Evolutionary conservation across 2,113 vertebrate genomes (phyloP), one percentile per base, ranked within the genome.

Genomic region (Nicator chloris): DNA sequence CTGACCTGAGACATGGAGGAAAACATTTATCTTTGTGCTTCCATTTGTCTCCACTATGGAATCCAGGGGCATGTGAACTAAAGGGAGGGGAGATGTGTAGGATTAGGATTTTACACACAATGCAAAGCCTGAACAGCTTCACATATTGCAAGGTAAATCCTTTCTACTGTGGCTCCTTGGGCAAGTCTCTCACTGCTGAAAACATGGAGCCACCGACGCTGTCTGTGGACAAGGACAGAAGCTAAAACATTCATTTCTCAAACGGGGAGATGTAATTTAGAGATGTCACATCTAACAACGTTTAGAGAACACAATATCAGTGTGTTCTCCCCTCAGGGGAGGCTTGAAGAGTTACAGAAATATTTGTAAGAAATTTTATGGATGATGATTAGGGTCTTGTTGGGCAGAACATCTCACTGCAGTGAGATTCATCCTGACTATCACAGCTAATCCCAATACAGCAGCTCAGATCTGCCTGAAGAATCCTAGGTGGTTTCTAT

Each of bases 381-480:
- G 53, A 37, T 13, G 15, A 65, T 49, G 17, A 61, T 24, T 26
- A 24, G 27, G 13, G 13, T 70, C 42, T 77, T 56, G 15, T 9
- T 37, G 40, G 10, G 33, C 20, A 88, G 39, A 50, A 54, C 3
- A 5, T 47, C 37, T 45, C 79, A 12, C 4, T 56, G 33, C 60
- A 64, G 11, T 12, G 18, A 66, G 40, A 63, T 77, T 65, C 42
- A 73, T 17, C 42, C 27, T 50, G 17, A 28, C 20, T 28, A 11
- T 61, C 27, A 60, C 0, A 56, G 40, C 15, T 68, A 49, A 39
- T 66, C 42, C 39, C 2, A 7, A 4, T 22, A 69, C 0, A 1
- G 17, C 44, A 87, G 35, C 39, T 84, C 45, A 90, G 33, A 50
- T 26, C 14, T 57, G 18, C 66, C 30, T 88, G 27, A 27, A 83